Base-by-base conservation (phyloP, 1,140 invertebrate species). In the Drosophila athabasca region DNA sequence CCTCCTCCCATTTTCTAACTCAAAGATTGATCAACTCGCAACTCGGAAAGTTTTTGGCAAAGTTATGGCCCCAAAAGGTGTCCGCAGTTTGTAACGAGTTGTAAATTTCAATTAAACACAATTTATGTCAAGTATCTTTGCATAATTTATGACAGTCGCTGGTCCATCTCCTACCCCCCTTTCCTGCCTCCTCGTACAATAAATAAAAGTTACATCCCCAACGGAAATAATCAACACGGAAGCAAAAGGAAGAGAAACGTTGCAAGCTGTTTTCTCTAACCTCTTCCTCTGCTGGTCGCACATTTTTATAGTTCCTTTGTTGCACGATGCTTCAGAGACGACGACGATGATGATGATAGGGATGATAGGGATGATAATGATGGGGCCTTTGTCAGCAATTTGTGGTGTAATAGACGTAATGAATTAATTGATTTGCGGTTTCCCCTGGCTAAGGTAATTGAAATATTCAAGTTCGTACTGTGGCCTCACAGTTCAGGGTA, bases 211-310 rank as follows among this genome's bases (percentile, higher is more conserved):
- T 62, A 54, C 70, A 58, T 55, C 43, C 52, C 67, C 70, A 68
- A 60, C 65, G 82, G 78, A 87, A 87, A 87, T 88, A 87, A 85
- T 85, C 82, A 85, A 85, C 82, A 87, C 82, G 59, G 58, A 66
- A 57, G 69, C 46, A 76, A 60, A 60, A 65, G 49, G 46, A 62
- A 68, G 67, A 87, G 59, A 64, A 76, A 69, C 82, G 60, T 67
- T 73, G 82, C 68, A 62, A 68, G 82, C 78, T 78, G 66, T 87
- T 87, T 85, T 76, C 58, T 19, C 17, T 26, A 3, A 5, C 24
- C 73, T 71, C 15, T 52, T 66, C 46, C 39, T 45, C 17, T 51
- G 15, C 0, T 4, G 15, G 3, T 4, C 9, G 31, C 3, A 11
- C 31, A 11, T 43, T 31, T 17, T 35, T 7, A 48, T 46, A 61